Evolutionary conservation across 2,888 invertebrate genomes (phyloP), one percentile per base, ranked within the genome.

Genomic region (Danaus chrysippus): DNA sequence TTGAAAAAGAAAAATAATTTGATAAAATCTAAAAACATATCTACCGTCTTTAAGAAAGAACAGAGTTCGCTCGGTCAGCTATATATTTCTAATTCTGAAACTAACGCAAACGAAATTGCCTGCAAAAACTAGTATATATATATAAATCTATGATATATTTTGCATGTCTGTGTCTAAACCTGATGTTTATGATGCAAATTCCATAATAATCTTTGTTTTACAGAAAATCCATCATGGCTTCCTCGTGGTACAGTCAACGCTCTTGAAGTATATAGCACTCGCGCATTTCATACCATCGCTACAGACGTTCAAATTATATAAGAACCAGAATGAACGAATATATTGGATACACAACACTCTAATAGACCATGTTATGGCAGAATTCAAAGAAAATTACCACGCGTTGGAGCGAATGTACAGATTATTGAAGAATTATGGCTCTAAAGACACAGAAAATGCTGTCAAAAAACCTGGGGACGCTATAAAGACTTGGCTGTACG

Each of bases 141-240:
- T 34, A 34, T 34, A 34, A 3, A 6, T 34, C 23, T 34, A 1
- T 5, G 8, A 46, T 13, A n/a, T 46, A 17, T 17, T 49, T 3
- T 49, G 6, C 11, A 9, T 49, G 2, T 0, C 17, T 10, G 10
- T 17, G 8, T 49, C 2, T 15, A 49, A n/a, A n/a, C n/a, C n/a
- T n/a, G n/a, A n/a, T n/a, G n/a, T n/a, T n/a, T n/a, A n/a, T n/a
- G n/a, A n/a, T n/a, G n/a, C n/a, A n/a, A n/a, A n/a, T n/a, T n/a
- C n/a, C 1, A 17, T 10, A 49, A 17, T 10, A 17, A 9, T 17
- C 49, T 66, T 65, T 64, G 62, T 62, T 63, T 83, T 79, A 0
- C 85, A 91, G 91, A 86, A 86, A 86, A 86, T 91, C 46, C 90
- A 91, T 63, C 89, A 91, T 73, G 86, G 87, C 0, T 91, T 85